phyloP scores from a whole-genome alignment of 2,797 vertebrate genomes.

The Synanceia verrucosa region DNA sequence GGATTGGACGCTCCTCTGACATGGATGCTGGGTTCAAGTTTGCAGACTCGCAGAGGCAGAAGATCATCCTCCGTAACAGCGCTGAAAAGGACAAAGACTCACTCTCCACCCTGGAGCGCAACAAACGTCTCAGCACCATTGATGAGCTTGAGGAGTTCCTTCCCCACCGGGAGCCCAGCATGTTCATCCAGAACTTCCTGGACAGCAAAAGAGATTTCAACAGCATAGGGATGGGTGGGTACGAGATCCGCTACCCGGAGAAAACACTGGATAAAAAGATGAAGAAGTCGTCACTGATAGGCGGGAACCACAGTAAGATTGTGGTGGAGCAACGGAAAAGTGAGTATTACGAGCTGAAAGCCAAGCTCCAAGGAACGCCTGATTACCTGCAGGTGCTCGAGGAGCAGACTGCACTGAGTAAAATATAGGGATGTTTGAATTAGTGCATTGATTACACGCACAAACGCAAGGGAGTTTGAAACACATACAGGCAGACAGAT shows the following conservation, averaged over 20 bases:
- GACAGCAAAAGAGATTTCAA: slow-evolving; percentile 98
- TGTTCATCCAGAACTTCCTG: slow-evolving; percentile 97
- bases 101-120: slow-evolving; percentile 88
- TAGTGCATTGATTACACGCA: slow-evolving; percentile 57
- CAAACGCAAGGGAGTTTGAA: slow-evolving; percentile 33
- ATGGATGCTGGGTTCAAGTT: slow-evolving; percentile 92
- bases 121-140: slow-evolving; percentile 98
- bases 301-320: slow-evolving; percentile 98
- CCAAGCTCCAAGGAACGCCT: slow-evolving; percentile 97
- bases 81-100: slow-evolving; percentile 94
- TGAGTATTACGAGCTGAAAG: slow-evolving; percentile 98
- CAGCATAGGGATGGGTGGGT: slow-evolving; percentile 97
- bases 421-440: slow-evolving; percentile 88
- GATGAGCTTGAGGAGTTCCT: slow-evolving; percentile 98
- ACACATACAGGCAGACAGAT: slow-evolving; percentile 51
- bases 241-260: slow-evolving; percentile 97
- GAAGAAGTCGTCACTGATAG: slow-evolving; percentile 95
- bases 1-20: slow-evolving; percentile 87
- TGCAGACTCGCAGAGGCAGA: slow-evolving; percentile 92
- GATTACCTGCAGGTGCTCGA: slow-evolving; percentile 99
- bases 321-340: slow-evolving; percentile 98
- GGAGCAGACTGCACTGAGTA: slow-evolving; percentile 98
- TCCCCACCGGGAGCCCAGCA: slow-evolving; percentile 93
- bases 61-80: slow-evolving; percentile 90
- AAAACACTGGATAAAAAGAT: slow-evolving; percentile 95